These are phyloP conservation scores for Forpus xanthops DNA, from an alignment of 2,797 vertebrate genomes.

Conservation along the genomic window DNA sequence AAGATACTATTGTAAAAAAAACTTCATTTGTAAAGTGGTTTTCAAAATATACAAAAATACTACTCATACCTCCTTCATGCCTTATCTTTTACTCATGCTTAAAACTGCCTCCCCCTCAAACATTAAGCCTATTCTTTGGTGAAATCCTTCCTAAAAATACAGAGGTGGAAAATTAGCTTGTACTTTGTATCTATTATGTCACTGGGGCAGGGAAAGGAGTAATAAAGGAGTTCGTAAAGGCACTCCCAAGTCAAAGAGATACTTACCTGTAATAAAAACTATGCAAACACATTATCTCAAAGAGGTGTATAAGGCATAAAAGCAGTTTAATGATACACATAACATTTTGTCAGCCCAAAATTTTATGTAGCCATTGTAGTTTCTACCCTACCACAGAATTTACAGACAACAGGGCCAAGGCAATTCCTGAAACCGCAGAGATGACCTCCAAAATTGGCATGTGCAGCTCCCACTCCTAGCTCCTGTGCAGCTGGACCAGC, in stretches of 20 bases:
- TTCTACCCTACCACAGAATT: not conserved
- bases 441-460: rapidly evolving
- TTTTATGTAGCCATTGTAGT: not conserved
- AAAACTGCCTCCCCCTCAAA: not conserved
- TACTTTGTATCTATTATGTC: not conserved
- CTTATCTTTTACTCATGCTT: not conserved
- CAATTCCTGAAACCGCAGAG: not conserved
- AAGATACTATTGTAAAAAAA: not conserved
- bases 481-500: not conserved
- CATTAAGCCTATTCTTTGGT: not conserved
- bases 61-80: not conserved
- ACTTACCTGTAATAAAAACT: not conserved
- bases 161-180: not conserved
- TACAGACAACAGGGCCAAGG: rapidly evolving
- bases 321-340: not conserved
- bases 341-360: not conserved
- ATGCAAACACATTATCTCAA: not conserved
- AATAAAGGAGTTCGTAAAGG: not conserved
- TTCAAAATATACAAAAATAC: not conserved
- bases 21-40: not conserved
- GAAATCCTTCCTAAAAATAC: not conserved
- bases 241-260: not conserved
- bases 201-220: not conserved
- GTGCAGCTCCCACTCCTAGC: not conserved
- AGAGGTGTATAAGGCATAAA: not conserved